These are phyloP conservation scores for Xylocampa areola DNA, from an alignment of 2,888 invertebrate species.

Conservation along the genomic window DNA sequence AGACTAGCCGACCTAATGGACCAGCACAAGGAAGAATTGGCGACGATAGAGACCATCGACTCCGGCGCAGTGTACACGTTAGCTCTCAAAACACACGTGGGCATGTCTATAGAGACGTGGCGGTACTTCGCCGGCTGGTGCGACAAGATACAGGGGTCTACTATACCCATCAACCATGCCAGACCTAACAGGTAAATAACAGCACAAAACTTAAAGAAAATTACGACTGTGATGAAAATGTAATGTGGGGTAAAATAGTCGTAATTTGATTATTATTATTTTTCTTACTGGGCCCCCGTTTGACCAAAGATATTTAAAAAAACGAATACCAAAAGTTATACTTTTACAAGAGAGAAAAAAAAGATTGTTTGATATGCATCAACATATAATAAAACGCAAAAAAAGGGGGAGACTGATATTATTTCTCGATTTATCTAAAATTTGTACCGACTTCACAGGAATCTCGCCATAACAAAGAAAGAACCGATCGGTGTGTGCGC, in stretches of 20 bases:
- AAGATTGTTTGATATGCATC: too few relatives aligned
- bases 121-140: slow-evolving; percentile 99
- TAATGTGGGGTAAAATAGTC: neutral
- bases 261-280: too few relatives aligned
- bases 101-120: slow-evolving; percentile 99
- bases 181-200: slow-evolving; percentile 92
- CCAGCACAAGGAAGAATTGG: slow-evolving; percentile 97
- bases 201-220: too few relatives aligned
- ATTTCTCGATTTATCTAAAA: neutral
- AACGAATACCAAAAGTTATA: too few relatives aligned
- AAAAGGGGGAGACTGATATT: too few relatives aligned
- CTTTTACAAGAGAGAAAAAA: too few relatives aligned
- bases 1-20: slow-evolving; percentile 98
- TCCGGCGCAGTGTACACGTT: slow-evolving; percentile 99
- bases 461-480: slow-evolving; percentile 95
- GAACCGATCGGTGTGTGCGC: slow-evolving; percentile 98
- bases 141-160: slow-evolving; percentile 97
- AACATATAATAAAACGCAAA: too few relatives aligned
- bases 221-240: too few relatives aligned
- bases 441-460: slow-evolving; percentile 76
- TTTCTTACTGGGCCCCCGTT: too few relatives aligned
- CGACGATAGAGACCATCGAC: slow-evolving; percentile 97
- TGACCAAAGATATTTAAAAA: too few relatives aligned
- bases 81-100: slow-evolving; percentile 98
- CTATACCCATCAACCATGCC: slow-evolving; percentile 97